Conservation (phyloP, 1,140 invertebrate genomes). For the Diplogasteroides magnus region DNA sequence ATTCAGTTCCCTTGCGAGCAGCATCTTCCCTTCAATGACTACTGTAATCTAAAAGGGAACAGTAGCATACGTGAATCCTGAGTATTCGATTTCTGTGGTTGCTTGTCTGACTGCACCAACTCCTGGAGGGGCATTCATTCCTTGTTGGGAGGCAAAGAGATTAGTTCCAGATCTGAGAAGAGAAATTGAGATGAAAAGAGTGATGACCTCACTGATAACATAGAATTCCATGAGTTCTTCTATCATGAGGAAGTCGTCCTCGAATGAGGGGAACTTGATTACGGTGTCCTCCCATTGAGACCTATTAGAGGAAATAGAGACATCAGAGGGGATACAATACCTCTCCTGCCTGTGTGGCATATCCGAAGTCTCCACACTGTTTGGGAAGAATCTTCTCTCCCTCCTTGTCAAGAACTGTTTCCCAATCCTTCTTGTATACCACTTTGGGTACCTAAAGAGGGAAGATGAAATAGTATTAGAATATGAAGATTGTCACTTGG, state of each 20-base stretch:
- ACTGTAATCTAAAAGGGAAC: neutral
- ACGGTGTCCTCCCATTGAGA: constrained; percentile 51
- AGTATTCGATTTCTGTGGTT: constrained; percentile 51
- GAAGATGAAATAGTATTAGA: neutral
- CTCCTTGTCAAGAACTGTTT: constrained; percentile 54
- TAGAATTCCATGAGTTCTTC: constrained; percentile 49
- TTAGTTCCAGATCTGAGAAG: constrained; percentile 65
- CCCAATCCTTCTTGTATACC: constrained; percentile 55
- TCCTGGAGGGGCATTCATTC: constrained; percentile 64
- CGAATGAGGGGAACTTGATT: constrained; percentile 55
- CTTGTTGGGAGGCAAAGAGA: constrained; percentile 76
- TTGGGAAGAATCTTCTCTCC: constrained; percentile 54
- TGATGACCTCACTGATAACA: constrained; percentile 67
- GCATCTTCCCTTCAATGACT: constrained; percentile 43
- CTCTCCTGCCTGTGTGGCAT: constrained; percentile 51
- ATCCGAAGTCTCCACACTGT: constrained; percentile 53
- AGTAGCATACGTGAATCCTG: constrained; percentile 45
- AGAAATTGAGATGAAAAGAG: neutral
- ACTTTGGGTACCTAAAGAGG: constrained; percentile 42
- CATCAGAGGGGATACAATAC: constrained; percentile 20
- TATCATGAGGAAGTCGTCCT: constrained; percentile 52
- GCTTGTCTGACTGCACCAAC: constrained; percentile 53
- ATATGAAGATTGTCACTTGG: constrained; percentile 4
- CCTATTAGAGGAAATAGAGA: constrained; percentile 18
- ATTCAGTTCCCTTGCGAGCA: constrained; percentile 46